A percentile compares a stretch with the other conserved stretches of the same genome.
phyloP scores from a whole-genome alignment of 2,113 vertebrate genomes.

The Octodon degus region DNA sequence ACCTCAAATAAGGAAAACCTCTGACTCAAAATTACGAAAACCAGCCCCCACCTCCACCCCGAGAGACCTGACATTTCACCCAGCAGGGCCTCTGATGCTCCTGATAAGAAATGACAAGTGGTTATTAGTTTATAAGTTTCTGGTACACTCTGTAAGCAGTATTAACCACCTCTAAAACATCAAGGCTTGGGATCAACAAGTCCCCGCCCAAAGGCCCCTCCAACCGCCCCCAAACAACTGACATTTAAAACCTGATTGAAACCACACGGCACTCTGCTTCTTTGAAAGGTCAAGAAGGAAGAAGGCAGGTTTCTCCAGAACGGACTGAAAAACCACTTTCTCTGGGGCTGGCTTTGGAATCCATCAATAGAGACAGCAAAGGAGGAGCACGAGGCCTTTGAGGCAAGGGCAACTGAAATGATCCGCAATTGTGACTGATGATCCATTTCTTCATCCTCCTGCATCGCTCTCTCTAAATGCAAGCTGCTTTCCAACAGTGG shows the following conservation, averaged over 20 bases:
- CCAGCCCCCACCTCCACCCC: not conserved
- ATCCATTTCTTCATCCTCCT: conserved; percentile 54
- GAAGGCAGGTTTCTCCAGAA: conserved; percentile 59
- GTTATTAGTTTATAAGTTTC: conserved; percentile 65
- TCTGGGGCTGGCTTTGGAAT: conserved; percentile 38
- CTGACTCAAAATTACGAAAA: conserved; percentile 37
- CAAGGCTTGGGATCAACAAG: conserved; percentile 65
- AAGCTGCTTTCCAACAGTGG: conserved; percentile 25
- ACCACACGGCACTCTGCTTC: conserved; percentile 48
- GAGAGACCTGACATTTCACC: not conserved
- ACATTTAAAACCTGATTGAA: conserved; percentile 59
- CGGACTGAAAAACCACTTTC: conserved; percentile 51
- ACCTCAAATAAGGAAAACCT: conserved; percentile 52
- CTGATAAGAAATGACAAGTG: conserved; percentile 70
- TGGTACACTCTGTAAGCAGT: conserved; percentile 53
- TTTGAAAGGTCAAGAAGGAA: conserved; percentile 66
- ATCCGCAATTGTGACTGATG: conserved; percentile 62
- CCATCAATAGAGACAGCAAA: conserved; percentile 13
- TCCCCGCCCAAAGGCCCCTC: conserved; percentile 38
- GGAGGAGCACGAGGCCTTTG: conserved; percentile 19
- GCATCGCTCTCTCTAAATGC: conserved; percentile 1
- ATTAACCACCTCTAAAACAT: conserved; percentile 52
- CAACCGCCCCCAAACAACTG: conserved; percentile 56
- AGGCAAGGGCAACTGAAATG: conserved; percentile 26
- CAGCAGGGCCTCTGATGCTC: conserved; percentile 55